phyloP scores from a whole-genome alignment of 2,797 vertebrate genomes.

The Xyrichtys novacula region DNA sequence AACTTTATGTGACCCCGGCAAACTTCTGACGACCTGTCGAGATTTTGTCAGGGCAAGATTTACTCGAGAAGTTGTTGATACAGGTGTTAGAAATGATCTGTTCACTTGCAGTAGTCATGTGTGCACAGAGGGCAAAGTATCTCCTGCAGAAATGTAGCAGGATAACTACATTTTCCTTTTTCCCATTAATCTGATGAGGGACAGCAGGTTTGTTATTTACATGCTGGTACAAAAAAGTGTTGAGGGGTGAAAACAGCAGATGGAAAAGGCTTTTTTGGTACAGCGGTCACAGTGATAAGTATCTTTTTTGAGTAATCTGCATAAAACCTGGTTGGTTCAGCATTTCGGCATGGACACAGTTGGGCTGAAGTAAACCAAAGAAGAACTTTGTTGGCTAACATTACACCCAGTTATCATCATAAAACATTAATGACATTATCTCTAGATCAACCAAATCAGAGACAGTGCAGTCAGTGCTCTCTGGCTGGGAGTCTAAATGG shows the following conservation, averaged over 20 bases:
- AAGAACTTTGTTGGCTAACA: too few species aligned
- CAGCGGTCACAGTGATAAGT: too few species aligned
- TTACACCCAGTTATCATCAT: too few species aligned
- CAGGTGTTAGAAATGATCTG: conserved; percentile 49
- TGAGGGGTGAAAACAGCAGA: not conserved
- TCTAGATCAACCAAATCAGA: too few species aligned
- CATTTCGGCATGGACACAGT: too few species aligned
- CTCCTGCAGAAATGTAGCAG: conserved; percentile 15
- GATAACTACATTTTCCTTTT: conserved; percentile 11
- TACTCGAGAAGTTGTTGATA: conserved; percentile 58
- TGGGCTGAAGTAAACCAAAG: too few species aligned
- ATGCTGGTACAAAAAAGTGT: not conserved
- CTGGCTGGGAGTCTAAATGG: too few species aligned
- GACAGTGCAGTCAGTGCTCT: too few species aligned
- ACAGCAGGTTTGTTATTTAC: not conserved
- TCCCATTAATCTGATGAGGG: not conserved
- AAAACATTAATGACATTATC: too few species aligned
- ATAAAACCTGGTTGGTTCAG: too few species aligned
- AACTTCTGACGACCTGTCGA: conserved; percentile 42
- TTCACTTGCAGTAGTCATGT: conserved; percentile 18
- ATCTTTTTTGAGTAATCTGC: too few species aligned
- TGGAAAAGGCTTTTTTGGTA: not conserved
- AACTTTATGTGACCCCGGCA: conserved; percentile 53
- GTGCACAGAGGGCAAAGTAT: conserved; percentile 24
- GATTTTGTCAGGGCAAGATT: conserved; percentile 53